These are phyloP conservation scores for Heteromormyrus szaboi DNA, from an alignment of 2,797 vertebrate genomes.

Conservation along the genomic window DNA sequence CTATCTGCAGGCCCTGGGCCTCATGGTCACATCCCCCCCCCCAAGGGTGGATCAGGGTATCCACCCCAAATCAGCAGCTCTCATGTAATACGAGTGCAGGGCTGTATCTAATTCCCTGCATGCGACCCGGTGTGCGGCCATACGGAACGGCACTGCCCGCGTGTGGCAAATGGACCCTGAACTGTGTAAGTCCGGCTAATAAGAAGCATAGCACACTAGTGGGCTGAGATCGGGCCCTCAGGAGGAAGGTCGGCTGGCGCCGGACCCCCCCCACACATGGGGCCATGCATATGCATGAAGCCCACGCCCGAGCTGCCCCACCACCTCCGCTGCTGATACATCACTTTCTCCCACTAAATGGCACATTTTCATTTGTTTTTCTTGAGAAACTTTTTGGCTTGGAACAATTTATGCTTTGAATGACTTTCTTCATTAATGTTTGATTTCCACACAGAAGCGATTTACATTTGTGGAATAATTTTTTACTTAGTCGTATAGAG, in stretches of 20 bases:
- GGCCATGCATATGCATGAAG: conserved; percentile 61
- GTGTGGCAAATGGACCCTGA: conserved; percentile 51
- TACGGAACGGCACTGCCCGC: conserved; percentile 46
- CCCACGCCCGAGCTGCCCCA: conserved; percentile 43
- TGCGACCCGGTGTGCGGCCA: conserved; percentile 49
- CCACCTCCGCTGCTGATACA: neutral
- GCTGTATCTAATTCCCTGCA: conserved; percentile 54
- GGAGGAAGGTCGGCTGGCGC: conserved; percentile 20
- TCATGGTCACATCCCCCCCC: neutral
- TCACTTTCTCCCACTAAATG: neutral
- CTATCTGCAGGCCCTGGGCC: conserved; percentile 39
- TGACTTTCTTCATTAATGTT: neutral
- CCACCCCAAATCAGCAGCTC: conserved; percentile 5
- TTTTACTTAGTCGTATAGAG: neutral
- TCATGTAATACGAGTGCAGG: conserved; percentile 45
- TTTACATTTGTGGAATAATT: neutral
- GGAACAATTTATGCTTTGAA: neutral
- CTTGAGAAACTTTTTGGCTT: neutral
- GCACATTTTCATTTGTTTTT: neutral
- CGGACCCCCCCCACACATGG: neutral
- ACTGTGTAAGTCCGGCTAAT: conserved; percentile 51
- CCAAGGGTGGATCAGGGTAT: conserved; percentile 36
- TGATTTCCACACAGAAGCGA: neutral
- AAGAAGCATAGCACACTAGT: conserved; percentile 43
- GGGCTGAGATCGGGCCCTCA: conserved; percentile 39